Conservation (phyloP, 2,113 vertebrate genomes). For the Bambusicola thoracicus region DNA sequence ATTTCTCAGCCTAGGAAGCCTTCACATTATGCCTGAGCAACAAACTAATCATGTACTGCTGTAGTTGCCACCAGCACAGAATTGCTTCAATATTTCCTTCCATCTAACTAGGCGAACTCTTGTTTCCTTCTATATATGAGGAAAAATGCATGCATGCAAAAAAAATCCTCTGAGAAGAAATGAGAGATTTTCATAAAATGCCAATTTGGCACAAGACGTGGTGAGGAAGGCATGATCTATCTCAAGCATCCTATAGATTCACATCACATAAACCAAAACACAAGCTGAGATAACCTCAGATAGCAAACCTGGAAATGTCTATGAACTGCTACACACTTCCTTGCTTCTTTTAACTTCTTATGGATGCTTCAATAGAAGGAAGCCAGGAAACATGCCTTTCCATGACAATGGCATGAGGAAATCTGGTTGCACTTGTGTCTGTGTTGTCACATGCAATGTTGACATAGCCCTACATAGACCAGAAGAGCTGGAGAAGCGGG, state of each 20-base stretch:
- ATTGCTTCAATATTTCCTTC: background rate
- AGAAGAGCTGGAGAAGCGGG: background rate
- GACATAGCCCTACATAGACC: background rate
- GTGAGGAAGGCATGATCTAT: background rate
- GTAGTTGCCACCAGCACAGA: background rate
- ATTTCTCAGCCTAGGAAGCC: background rate
- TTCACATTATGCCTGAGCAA: background rate
- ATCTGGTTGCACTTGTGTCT: accelerated
- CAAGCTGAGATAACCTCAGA: background rate
- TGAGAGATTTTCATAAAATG: background rate
- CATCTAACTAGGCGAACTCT: background rate
- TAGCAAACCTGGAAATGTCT: background rate
- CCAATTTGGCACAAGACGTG: background rate
- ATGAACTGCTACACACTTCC: background rate
- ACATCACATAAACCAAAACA: background rate
- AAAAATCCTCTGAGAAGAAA: background rate
- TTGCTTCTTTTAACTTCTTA: background rate
- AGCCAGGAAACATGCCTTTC: background rate
- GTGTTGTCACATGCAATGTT: accelerated
- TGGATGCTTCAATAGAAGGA: background rate
- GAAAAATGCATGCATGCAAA: background rate
- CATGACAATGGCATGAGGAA: background rate
- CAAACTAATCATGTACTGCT: background rate
- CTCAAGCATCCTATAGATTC: background rate
- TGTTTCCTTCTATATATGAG: background rate